These are phyloP conservation scores for Aramus guarauna DNA, from an alignment of 2,113 vertebrate species.

Conservation along the genomic window DNA sequence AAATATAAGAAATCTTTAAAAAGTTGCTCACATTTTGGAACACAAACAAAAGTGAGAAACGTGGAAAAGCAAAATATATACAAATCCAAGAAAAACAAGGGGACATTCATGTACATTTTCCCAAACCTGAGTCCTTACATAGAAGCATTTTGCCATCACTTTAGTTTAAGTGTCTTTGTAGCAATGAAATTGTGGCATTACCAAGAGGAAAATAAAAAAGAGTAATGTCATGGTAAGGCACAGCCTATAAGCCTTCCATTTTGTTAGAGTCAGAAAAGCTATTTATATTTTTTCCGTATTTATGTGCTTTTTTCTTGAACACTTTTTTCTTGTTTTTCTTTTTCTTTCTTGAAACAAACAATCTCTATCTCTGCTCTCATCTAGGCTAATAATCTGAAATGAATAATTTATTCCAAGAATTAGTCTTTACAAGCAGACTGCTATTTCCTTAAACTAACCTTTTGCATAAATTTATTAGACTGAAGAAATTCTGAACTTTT, in stretches of 20 bases:
- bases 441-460: background rate
- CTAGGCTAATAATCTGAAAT: background rate
- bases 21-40: background rate
- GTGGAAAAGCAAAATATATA: background rate
- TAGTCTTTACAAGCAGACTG: background rate
- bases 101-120: background rate
- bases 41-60: background rate
- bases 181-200: background rate
- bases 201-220: background rate
- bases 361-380: background rate
- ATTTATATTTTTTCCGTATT: background rate
- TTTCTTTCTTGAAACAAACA: background rate
- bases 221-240: background rate
- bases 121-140: background rate
- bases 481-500: background rate
- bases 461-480: background rate
- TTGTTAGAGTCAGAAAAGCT: background rate
- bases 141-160: background rate
- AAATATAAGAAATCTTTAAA: background rate
- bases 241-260: background rate
- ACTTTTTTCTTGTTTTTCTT: background rate
- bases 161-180: background rate
- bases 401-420: background rate
- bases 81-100: background rate
- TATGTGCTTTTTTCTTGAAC: background rate